These are phyloP conservation scores for Panurus biarmicus DNA, from an alignment of 2,113 vertebrate genomes.

Conservation along the genomic window DNA sequence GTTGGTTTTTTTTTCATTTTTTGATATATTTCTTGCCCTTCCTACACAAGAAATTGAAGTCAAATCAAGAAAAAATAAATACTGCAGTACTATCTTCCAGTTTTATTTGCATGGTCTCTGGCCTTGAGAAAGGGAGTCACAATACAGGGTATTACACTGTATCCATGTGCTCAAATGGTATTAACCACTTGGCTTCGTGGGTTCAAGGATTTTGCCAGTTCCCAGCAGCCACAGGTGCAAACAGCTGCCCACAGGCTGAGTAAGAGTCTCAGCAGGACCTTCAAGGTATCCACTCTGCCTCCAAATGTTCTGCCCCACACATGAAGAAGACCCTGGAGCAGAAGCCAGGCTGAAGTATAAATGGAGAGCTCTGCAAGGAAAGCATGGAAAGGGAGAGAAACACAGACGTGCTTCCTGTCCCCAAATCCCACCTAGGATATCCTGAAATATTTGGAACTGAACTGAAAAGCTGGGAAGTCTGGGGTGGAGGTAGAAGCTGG, in stretches of 20 bases:
- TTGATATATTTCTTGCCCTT: neutral
- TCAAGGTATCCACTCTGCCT: neutral
- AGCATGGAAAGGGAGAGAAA: fast-evolving
- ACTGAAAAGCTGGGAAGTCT: neutral
- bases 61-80: neutral
- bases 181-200: neutral
- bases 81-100: neutral
- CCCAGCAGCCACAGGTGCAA: neutral
- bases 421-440: neutral
- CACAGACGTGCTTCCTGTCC: neutral
- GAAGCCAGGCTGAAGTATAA: neutral
- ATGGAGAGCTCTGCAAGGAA: no score
- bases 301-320: fast-evolving
- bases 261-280: neutral
- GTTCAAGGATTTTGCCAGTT: neutral
- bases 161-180: neutral
- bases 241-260: neutral
- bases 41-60: neutral
- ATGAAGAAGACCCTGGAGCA: neutral
- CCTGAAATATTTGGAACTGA: neutral
- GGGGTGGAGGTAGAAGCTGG: neutral
- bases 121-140: fast-evolving
- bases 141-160: neutral
- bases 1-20: no score
- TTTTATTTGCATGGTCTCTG: neutral